Evolutionary conservation across 2,113 vertebrate genomes (phyloP).

Genomic region (Oxyruncus cristatus): DNA sequence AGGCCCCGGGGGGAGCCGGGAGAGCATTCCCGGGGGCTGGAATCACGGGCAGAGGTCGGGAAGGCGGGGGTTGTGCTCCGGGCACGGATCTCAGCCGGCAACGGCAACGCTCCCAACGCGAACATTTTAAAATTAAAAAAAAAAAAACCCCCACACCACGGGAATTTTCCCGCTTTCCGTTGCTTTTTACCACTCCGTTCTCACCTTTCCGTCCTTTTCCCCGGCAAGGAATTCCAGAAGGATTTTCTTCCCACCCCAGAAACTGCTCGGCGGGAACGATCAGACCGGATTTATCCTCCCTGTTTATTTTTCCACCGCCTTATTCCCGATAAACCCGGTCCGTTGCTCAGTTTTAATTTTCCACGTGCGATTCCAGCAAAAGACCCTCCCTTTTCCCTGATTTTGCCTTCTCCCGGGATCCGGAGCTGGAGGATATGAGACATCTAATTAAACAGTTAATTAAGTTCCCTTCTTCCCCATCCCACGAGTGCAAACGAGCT

Average conservation of each 20-base stretch:
- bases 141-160: rapidly evolving
- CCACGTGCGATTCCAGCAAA: rapidly evolving
- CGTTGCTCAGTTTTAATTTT: rapidly evolving
- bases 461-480: neutral
- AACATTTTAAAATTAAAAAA: neutral
- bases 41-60: rapidly evolving
- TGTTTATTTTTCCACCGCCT: neutral
- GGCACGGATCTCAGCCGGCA: rapidly evolving
- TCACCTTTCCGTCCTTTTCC: rapidly evolving
- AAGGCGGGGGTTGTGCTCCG: neutral
- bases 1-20: neutral
- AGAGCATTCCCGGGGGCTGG: rapidly evolving
- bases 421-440: neutral
- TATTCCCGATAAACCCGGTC: neutral
- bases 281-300: rapidly evolving
- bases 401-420: neutral
- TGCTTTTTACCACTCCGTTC: rapidly evolving
- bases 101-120: rapidly evolving
- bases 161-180: neutral
- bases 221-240: rapidly evolving
- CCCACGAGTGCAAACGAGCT: neutral
- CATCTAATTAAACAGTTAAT: neutral
- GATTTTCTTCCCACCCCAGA: neutral
- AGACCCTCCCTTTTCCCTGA: neutral
- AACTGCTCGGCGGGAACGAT: neutral